phyloP scores from a whole-genome alignment of 2,113 vertebrate species.

The Neolamprologus toae region DNA sequence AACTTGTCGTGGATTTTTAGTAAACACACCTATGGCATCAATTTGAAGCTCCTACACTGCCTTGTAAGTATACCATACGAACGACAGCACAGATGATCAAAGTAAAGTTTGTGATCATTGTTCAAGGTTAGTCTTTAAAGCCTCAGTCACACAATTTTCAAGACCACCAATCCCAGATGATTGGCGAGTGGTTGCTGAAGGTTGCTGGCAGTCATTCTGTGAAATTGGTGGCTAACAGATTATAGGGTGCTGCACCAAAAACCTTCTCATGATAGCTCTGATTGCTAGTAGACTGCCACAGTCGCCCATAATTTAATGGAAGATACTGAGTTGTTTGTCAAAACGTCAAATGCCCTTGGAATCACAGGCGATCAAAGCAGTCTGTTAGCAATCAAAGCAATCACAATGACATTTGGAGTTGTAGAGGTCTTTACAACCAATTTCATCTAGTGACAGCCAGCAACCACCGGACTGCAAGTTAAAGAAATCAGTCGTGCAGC shows the following conservation, averaged over 20 bases:
- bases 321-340: not conserved
- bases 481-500: not conserved
- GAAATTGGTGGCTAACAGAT: not conserved
- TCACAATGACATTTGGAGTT: not conserved
- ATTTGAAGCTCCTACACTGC: not conserved
- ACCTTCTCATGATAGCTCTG: not conserved
- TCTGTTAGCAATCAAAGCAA: not conserved
- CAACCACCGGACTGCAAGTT: not conserved
- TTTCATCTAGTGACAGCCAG: not conserved
- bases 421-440: not conserved
- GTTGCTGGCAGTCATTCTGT: not conserved
- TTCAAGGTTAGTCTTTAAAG: not conserved
- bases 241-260: not conserved
- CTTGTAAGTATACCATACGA: not conserved
- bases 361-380: not conserved
- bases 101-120: not conserved
- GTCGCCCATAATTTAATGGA: not conserved
- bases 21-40: not conserved
- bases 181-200: not conserved
- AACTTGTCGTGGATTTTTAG: not conserved
- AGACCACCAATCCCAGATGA: not conserved
- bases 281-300: not conserved
- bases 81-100: not conserved
- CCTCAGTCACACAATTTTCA: not conserved
- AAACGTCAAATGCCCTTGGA: not conserved